Evolutionary conservation across 1,140 invertebrate genomes (phyloP).

Genomic region (Meloidogyne exigua): DNA sequence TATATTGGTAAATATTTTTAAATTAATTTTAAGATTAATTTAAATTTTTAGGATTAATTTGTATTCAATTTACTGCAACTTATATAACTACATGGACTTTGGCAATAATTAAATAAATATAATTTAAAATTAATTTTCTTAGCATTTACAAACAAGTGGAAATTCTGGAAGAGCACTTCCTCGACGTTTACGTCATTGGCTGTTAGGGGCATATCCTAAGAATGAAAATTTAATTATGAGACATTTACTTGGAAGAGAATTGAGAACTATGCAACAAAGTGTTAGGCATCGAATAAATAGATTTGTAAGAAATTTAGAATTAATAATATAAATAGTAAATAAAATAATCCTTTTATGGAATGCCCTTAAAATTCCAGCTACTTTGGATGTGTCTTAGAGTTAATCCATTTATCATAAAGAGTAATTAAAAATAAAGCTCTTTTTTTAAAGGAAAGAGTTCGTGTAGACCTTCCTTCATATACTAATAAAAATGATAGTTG

Average conservation of each 20-base stretch:
- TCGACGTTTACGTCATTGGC: slow-evolving; percentile 48
- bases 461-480: neutral
- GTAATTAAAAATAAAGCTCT: neutral
- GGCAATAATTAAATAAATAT: slow-evolving; percentile 37
- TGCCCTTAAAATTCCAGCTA: no score
- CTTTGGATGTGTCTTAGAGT: no score
- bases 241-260: slow-evolving; percentile 51
- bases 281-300: slow-evolving; percentile 55
- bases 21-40: neutral
- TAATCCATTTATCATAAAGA: no score
- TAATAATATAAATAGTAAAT: neutral
- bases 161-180: slow-evolving; percentile 52
- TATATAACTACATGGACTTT: slow-evolving; percentile 58
- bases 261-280: slow-evolving; percentile 55
- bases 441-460: neutral
- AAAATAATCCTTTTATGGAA: no score
- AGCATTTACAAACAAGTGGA: slow-evolving; percentile 34
- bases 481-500: neutral
- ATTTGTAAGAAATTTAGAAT: slow-evolving; percentile 44
- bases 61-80: slow-evolving; percentile 59
- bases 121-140: neutral
- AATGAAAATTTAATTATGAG: slow-evolving; percentile 41
- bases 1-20: slow-evolving; percentile 39
- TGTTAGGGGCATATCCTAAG: slow-evolving; percentile 43
- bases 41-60: slow-evolving; percentile 43